phyloP scores from a whole-genome alignment of 1,140 invertebrate species.

The Drosophila ohnishii region DNA sequence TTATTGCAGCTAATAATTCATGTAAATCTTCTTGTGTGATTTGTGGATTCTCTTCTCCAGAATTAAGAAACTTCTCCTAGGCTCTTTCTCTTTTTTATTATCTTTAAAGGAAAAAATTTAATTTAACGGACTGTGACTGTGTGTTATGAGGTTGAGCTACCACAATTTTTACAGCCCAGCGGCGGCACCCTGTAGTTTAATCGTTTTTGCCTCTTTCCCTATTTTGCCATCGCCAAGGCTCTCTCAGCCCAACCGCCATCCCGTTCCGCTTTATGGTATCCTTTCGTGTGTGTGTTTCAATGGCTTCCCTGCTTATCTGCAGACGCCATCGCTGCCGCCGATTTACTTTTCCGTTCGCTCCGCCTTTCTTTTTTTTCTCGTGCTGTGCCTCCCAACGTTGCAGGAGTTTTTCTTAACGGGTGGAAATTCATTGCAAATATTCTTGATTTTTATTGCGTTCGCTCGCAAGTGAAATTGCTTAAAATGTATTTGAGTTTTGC shows the following conservation, averaged over 20 bases:
- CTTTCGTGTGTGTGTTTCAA: conserved; percentile 68
- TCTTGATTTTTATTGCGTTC: conserved; percentile 81
- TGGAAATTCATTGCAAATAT: conserved; percentile 74
- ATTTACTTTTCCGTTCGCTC: conserved; percentile 68
- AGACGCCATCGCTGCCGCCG: conserved; percentile 74
- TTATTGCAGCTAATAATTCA: neutral
- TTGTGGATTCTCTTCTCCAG: neutral
- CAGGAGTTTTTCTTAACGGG: conserved; percentile 47
- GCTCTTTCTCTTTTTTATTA: neutral
- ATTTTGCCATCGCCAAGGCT: neutral
- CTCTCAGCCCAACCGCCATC: conserved; percentile 6
- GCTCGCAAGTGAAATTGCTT: conserved; percentile 81
- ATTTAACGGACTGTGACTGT: conserved; percentile 9
- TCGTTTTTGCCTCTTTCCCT: conserved; percentile 37
- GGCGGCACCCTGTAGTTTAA: conserved; percentile 44
- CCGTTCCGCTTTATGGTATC: conserved; percentile 39
- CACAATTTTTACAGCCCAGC: conserved; percentile 25
- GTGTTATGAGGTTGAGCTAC: conserved; percentile 12
- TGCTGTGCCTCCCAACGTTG: neutral
- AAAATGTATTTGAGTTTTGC: conserved; percentile 76
- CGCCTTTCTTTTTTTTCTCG: conserved; percentile 1
- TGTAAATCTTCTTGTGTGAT: neutral
- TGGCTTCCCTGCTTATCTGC: conserved; percentile 70
- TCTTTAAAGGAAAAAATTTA: conserved; percentile 2
- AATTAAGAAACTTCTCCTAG: neutral